These are phyloP conservation scores for Dascillus cervinus DNA, from an alignment of 2,888 invertebrate genomes.

Conservation along the genomic window DNA sequence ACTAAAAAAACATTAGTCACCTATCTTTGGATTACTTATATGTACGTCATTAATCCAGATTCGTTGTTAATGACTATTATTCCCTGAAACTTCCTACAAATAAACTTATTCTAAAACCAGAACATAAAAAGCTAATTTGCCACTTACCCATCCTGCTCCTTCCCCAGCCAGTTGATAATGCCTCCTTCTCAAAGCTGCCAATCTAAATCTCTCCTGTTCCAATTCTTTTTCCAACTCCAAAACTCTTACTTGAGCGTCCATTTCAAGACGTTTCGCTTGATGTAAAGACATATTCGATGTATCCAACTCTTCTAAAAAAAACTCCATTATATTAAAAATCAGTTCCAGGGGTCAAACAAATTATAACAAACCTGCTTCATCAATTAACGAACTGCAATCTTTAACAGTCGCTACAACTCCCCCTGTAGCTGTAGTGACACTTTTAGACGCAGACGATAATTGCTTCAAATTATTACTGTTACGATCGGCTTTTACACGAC, in stretches of 20 bases:
- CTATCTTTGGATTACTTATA: background rate
- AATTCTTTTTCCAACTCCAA: conserved; percentile 87
- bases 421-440: conserved; percentile 86
- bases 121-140: background rate
- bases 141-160: conserved; percentile 41
- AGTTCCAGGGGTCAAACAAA: background rate
- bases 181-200: conserved; percentile 81
- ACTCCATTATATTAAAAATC: background rate
- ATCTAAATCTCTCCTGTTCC: conserved; percentile 75
- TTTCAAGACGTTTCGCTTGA: conserved; percentile 91
- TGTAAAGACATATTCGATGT: conserved; percentile 83
- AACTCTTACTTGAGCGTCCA: conserved; percentile 94
- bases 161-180: conserved; percentile 83
- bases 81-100: background rate
- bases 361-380: conserved; percentile 59
- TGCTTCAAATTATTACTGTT: conserved; percentile 71
- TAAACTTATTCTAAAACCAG: background rate
- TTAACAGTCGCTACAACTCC: conserved; percentile 88
- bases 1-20: background rate
- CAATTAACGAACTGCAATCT: conserved; percentile 76
- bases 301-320: conserved; percentile 72
- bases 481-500: conserved; percentile 88
- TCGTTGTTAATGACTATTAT: too few relatives aligned
- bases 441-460: conserved; percentile 77
- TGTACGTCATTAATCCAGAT: too few relatives aligned